Percentiles rank a stretch among this genome's conserved stretches.
Conservation (phyloP, 2,113 vertebrate genomes). For the Macroglossus sobrinus region DNA sequence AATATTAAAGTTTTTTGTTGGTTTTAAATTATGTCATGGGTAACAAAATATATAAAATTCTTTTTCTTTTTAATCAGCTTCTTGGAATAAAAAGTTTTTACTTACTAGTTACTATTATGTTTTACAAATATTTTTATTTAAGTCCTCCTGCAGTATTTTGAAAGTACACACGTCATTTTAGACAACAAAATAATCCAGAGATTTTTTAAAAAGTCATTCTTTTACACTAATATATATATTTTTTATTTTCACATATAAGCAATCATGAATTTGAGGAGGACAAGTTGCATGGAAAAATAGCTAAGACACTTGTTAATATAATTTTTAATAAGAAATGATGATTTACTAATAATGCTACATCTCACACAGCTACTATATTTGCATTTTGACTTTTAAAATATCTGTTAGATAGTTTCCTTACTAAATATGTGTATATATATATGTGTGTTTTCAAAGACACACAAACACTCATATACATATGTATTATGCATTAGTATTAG, state of each 20-base stretch:
- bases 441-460: background rate
- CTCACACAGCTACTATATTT: background rate
- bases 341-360: background rate
- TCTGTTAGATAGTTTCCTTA: background rate
- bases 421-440: background rate
- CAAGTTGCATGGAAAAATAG: background rate
- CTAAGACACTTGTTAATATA: background rate
- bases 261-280: background rate
- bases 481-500: background rate
- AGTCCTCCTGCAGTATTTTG: background rate
- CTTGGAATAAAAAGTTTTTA: background rate
- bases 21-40: background rate
- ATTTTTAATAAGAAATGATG: background rate
- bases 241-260: background rate
- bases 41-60: background rate
- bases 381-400: background rate
- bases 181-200: background rate
- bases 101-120: background rate
- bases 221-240: background rate
- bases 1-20: background rate
- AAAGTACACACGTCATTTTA: background rate
- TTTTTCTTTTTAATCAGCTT: background rate
- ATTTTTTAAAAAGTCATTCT: background rate
- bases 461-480: background rate
- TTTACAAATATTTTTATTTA: background rate